Evolutionary conservation across 2,888 invertebrate genomes (phyloP).

Genomic region (Drosophila anomelani): DNA sequence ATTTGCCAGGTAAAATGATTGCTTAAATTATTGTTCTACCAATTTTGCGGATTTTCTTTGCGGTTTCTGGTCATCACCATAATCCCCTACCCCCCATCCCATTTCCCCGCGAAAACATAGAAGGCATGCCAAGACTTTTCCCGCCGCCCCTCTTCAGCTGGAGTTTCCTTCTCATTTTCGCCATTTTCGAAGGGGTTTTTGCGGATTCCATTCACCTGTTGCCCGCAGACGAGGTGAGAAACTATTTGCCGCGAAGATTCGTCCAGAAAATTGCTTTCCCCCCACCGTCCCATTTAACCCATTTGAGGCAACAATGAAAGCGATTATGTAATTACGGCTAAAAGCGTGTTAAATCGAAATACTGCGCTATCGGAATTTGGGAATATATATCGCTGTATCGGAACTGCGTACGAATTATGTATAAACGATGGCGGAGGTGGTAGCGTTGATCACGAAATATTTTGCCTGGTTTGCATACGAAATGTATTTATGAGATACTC

Average conservation of each 20-base stretch:
- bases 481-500: constrained; percentile 57
- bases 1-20: constrained; percentile 28
- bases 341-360: constrained; percentile 7
- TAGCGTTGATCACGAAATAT: constrained; percentile 28
- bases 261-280: constrained; percentile 24
- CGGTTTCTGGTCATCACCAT: constrained; percentile 32
- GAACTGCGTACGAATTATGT: constrained; percentile 26
- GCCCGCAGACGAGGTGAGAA: constrained; percentile 38
- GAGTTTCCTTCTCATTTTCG: neutral
- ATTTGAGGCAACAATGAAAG: constrained; percentile 23
- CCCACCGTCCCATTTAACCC: neutral
- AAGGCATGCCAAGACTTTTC: constrained; percentile 31
- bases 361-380: constrained; percentile 14
- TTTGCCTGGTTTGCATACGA: constrained; percentile 60
- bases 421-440: constrained; percentile 8
- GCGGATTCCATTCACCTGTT: constrained; percentile 24
- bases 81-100: neutral
- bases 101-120: constrained; percentile 11
- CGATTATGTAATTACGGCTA: constrained; percentile 38
- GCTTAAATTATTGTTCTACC: constrained; percentile 35
- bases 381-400: neutral
- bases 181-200: neutral
- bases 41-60: constrained; percentile 39
- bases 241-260: constrained; percentile 26
- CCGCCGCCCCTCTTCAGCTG: neutral